Conservation (phyloP, 1,140 invertebrate genomes). For the Papilio polyxenes region DNA sequence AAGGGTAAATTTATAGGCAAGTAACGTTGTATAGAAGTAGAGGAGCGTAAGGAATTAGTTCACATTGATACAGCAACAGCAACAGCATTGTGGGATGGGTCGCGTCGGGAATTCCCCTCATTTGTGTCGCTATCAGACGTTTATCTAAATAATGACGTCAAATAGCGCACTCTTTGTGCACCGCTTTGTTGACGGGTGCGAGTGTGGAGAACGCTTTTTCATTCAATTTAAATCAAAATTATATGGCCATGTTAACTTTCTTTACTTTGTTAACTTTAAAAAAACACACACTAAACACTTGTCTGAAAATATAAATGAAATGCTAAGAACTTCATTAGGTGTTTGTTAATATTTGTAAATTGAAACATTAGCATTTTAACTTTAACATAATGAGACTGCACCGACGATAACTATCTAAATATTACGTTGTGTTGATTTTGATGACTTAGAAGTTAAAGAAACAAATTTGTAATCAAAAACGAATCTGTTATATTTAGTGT, state of each 20-base stretch:
- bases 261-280: not conserved
- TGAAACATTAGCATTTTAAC: too few species aligned
- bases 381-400: too few species aligned
- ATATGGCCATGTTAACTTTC: not conserved
- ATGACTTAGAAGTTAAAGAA: not conserved
- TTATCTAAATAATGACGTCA: slow-evolving; percentile 39
- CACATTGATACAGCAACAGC: slow-evolving; percentile 69
- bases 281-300: too few species aligned
- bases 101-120: slow-evolving; percentile 53
- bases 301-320: too few species aligned
- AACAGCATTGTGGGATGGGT: slow-evolving; percentile 56
- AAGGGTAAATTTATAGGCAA: slow-evolving; percentile 54
- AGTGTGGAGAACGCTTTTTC: slow-evolving; percentile 3
- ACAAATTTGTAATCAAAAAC: too few species aligned
- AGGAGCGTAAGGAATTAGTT: slow-evolving; percentile 73
- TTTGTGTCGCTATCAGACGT: slow-evolving; percentile 49
- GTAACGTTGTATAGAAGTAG: slow-evolving; percentile 60
- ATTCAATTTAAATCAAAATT: not conserved
- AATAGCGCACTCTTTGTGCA: slow-evolving; percentile 33
- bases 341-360: too few species aligned
- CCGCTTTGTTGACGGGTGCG: slow-evolving; percentile 26
- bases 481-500: not conserved
- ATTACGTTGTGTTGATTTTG: not conserved
- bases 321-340: too few species aligned
- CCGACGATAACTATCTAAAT: too few species aligned